Conservation (phyloP, 2,797 vertebrate species). For the Chanos chanos region DNA sequence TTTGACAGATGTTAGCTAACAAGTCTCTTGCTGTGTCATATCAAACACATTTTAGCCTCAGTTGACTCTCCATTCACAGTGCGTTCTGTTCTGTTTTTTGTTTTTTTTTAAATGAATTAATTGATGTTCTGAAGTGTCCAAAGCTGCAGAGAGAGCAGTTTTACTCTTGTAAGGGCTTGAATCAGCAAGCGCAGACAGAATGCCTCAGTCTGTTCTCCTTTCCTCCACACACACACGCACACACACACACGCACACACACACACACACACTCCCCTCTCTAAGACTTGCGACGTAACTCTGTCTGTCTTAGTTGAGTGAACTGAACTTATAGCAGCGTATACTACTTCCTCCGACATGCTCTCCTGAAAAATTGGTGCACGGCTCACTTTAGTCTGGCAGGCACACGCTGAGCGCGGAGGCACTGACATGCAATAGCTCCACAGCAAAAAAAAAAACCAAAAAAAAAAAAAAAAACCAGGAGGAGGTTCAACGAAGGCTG, state of each 20-base stretch:
- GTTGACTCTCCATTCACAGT: too few species aligned
- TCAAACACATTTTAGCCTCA: too few species aligned
- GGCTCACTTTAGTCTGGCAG: neutral
- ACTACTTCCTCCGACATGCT: neutral
- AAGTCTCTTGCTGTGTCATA: too few species aligned
- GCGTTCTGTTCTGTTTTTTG: too few species aligned
- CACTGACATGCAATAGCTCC: too few species aligned
- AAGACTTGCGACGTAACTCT: neutral
- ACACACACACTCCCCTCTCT: neutral
- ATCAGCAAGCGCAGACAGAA: neutral
- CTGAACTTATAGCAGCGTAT: neutral
- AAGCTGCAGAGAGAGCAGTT: neutral
- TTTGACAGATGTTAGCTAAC: too few species aligned
- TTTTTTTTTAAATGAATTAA: too few species aligned
- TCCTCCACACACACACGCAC: neutral
- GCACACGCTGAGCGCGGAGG: neutral
- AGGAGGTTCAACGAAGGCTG: too few species aligned
- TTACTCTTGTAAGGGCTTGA: neutral
- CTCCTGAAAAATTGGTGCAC: neutral
- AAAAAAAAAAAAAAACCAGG: too few species aligned
- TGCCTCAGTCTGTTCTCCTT: conserved; percentile 18
- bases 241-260: neutral
- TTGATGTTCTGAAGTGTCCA: neutral
- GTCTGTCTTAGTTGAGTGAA: too few species aligned
- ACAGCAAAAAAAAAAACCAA: too few species aligned